Conservation (phyloP, 1,140 invertebrate genomes). For the Portunus trituberculatus region DNA sequence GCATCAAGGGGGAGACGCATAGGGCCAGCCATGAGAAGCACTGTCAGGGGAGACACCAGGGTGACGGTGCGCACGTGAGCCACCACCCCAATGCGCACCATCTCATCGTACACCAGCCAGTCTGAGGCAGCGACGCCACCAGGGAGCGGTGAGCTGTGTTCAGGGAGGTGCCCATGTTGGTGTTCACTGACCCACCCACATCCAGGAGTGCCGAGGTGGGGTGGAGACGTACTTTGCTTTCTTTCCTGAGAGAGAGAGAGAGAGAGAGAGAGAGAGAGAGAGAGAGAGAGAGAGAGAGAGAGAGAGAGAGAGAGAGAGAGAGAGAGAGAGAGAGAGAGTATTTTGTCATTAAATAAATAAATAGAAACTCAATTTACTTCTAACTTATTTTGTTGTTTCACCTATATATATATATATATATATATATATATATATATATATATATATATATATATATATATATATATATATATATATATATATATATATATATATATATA, state of each 20-base stretch:
- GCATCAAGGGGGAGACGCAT: slow-evolving; percentile 85
- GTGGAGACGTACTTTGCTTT: slow-evolving; percentile 88
- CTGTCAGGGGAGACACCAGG: slow-evolving; percentile 88
- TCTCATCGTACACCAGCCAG: slow-evolving; percentile 93
- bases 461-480: no score
- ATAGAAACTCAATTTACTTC: no score
- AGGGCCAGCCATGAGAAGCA: slow-evolving; percentile 90
- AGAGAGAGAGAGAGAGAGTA: not conserved
- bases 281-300: not conserved
- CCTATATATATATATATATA: no score
- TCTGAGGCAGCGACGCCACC: slow-evolving; percentile 84
- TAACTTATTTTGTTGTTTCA: no score
- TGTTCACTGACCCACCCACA: slow-evolving; percentile 29
- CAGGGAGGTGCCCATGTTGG: slow-evolving; percentile 32
- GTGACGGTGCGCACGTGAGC: slow-evolving; percentile 89
- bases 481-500: no score
- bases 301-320: not conserved
- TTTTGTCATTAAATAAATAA: no score
- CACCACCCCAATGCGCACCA: slow-evolving; percentile 85
- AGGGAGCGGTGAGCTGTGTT: slow-evolving; percentile 79
- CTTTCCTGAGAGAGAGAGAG: slow-evolving; percentile 82
- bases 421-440: no score
- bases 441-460: no score
- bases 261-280: not conserved
- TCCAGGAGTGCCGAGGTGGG: slow-evolving; percentile 86